phyloP scores from a whole-genome alignment of 2,797 vertebrate genomes.

The Malacoctenus gilli region DNA sequence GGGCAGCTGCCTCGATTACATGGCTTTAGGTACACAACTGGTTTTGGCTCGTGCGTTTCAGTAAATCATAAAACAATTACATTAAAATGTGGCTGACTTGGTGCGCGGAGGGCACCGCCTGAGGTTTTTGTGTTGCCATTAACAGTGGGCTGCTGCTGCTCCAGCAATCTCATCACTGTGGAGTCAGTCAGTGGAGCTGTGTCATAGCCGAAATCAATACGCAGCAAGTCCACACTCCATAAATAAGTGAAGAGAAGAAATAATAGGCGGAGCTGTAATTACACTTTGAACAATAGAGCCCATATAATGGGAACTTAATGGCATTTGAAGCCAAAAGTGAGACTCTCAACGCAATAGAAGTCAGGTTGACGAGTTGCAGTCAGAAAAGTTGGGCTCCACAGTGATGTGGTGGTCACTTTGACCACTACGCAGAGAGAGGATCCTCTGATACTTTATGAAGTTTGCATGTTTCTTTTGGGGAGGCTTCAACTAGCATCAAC shows the following conservation, averaged over 20 bases:
- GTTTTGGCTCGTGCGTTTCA: constrained; percentile 42
- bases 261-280: constrained; percentile 27
- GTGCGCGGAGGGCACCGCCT: constrained; percentile 26
- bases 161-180: constrained; percentile 39
- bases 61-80: constrained; percentile 71
- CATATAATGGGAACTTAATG: constrained; percentile 14
- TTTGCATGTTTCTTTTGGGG: too few species aligned
- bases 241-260: constrained; percentile 49
- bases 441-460: too few species aligned
- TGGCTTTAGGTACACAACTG: constrained; percentile 7
- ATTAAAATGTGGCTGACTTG: constrained; percentile 29
- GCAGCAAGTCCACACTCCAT: constrained; percentile 19
- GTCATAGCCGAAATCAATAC: constrained; percentile 61
- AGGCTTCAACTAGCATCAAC: too few species aligned
- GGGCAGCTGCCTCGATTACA: constrained; percentile 27
- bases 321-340: background rate
- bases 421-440: too few species aligned
- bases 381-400: background rate
- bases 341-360: background rate
- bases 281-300: constrained; percentile 24
- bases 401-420: too few species aligned
- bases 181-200: constrained; percentile 20
- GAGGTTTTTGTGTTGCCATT: constrained; percentile 58
- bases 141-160: constrained; percentile 35
- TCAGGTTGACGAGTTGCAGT: background rate